Evolutionary conservation across 2,797 vertebrate genomes (phyloP).

Genomic region (Siniperca obscura): DNA sequence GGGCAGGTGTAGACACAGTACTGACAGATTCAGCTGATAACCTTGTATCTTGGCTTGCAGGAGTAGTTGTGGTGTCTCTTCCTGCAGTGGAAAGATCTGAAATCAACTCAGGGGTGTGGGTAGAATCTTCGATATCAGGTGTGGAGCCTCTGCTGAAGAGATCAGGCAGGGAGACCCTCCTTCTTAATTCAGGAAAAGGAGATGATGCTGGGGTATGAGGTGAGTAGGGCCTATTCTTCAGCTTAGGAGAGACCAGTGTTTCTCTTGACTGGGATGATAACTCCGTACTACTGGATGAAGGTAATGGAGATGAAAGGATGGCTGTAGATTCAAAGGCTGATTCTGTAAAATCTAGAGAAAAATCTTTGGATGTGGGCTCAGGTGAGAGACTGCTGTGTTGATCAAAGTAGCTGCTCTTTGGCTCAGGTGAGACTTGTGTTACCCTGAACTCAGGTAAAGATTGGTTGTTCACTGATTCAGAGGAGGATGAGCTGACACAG

Average conservation of each 20-base stretch:
- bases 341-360: conserved; percentile 47
- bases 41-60: conserved; percentile 50
- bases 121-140: conserved; percentile 63
- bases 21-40: conserved; percentile 52
- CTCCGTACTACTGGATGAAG: conserved; percentile 38
- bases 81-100: conserved; percentile 39
- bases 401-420: conserved; percentile 18
- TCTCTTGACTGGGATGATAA: conserved; percentile 52
- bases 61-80: conserved; percentile 38
- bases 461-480: conserved; percentile 48
- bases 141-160: conserved; percentile 78
- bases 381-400: conserved; percentile 52
- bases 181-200: conserved; percentile 64
- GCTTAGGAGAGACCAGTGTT: conserved; percentile 52
- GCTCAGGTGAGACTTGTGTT: conserved; percentile 39
- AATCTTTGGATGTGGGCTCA: conserved; percentile 31
- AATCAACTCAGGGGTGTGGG: conserved; percentile 49
- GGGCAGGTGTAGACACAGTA: conserved; percentile 61
- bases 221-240: conserved; percentile 51
- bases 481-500: conserved; percentile 44
- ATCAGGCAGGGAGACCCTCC: conserved; percentile 78
- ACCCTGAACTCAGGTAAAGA: conserved; percentile 41
- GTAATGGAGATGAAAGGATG: conserved; percentile 47
- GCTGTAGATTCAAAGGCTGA: conserved; percentile 50
- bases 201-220: conserved; percentile 62